A percentile compares a stretch with the other conserved stretches of the same genome.
Evolutionary conservation across 53 echinoderm and acorn worm species (phyloP).

Genomic region (Luidia sarsii): DNA sequence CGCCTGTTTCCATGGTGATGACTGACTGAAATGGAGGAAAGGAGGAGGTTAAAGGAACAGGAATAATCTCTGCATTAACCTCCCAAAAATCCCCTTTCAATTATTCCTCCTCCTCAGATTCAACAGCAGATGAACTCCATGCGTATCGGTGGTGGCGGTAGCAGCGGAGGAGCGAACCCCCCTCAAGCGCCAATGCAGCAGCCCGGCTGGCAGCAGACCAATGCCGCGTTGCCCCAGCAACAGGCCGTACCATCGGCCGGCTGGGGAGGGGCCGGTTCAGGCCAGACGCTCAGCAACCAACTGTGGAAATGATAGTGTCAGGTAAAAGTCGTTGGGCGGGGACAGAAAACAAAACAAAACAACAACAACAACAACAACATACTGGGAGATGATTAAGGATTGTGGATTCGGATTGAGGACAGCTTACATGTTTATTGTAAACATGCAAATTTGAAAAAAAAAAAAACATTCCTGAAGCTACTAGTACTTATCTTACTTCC

Average conservation of each 20-base stretch:
- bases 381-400: too few relatives aligned
- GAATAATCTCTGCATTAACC: neutral
- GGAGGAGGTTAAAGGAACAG: too few relatives aligned
- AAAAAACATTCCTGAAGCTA: too few relatives aligned
- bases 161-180: slow-evolving; percentile 1
- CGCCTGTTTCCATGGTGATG: too few relatives aligned
- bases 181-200: slow-evolving; percentile 39
- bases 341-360: too few relatives aligned
- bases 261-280: slow-evolving; percentile 51
- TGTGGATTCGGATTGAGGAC: too few relatives aligned
- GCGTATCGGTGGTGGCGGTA: slow-evolving; percentile 31
- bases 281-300: slow-evolving; percentile 65
- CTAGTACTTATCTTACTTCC: too few relatives aligned
- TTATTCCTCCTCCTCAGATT: slow-evolving; percentile 16
- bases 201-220: slow-evolving; percentile 42
- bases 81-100: neutral
- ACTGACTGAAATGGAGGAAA: too few relatives aligned
- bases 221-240: slow-evolving; percentile 32
- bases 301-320: slow-evolving; percentile 61
- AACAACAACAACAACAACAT: too few relatives aligned
- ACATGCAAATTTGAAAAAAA: too few relatives aligned
- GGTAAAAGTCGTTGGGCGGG: neutral
- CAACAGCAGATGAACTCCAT: slow-evolving; percentile 67
- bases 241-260: slow-evolving; percentile 43
- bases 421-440: too few relatives aligned